Base-by-base conservation (phyloP, 2,113 vertebrate species). In the Crotalus viridis region DNA sequence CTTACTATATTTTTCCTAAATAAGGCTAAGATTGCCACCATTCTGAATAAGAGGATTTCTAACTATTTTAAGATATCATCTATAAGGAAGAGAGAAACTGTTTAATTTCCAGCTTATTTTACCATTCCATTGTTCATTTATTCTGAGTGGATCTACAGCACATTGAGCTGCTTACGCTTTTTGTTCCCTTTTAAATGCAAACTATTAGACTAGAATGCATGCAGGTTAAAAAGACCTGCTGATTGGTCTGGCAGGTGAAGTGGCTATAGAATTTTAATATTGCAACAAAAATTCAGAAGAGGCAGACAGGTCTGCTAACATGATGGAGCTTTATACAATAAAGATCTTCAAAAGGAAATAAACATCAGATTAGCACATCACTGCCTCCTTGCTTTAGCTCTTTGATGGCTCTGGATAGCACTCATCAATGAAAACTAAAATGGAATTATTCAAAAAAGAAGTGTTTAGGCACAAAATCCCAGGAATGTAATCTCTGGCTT, bases 331-430 rank as follows among this genome's bases (percentile, higher is more conserved):
- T 33, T 4, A 39, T 69, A 94, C 43, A 90, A 93, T 81, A 95
- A 97, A 97, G 96, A 94, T 96, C 96, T 97, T 95, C 96, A 92
- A 95, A 93, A 95, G 91, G 95, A 96, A 97, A 57, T 93, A 96
- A 96, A 93, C 93, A 0, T 97, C 95, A 97, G 96, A 97, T 97
- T 97, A 97, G 96, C 96, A 97, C 96, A 95, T 96, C 89, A 81
- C 95, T 97, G 95, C 95, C 95, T 81, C 93, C 95, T 95, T 46
- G 54, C 93, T 96, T 95, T 95, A 95, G 96, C 89, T 96, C 96
- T 97, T 97, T 97, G 96, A 97, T 95, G 96, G 94, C 94, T 95
- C 74, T 89, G 93, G 93, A 87, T 91, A 91, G 87, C 51, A 64
- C 88, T 92, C 93, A 57, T 54, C 91, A 97, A 95, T 93, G 33